These are phyloP conservation scores for Autographa gamma DNA, from an alignment of 2,888 invertebrate genomes.

Conservation along the genomic window DNA sequence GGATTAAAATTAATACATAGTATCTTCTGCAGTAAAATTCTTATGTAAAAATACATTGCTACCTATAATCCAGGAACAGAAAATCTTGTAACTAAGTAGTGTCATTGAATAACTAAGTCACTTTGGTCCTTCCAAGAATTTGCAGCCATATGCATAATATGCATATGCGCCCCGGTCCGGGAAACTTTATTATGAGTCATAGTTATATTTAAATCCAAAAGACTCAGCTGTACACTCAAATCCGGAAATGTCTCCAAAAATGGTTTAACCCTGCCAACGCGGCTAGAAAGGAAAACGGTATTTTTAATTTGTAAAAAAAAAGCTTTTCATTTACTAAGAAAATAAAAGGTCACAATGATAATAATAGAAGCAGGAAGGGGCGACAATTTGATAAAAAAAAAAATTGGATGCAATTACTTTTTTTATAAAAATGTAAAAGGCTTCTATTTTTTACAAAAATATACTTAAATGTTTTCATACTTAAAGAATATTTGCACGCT, in stretches of 20 bases:
- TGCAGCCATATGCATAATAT: not conserved
- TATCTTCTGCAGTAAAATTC: no score
- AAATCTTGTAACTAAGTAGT: not conserved
- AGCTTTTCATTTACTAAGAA: not conserved
- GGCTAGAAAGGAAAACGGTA: not conserved
- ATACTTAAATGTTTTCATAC: not conserved
- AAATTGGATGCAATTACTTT: constrained; percentile 3
- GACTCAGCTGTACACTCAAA: not conserved
- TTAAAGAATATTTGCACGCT: not conserved
- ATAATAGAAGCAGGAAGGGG: constrained; percentile 12
- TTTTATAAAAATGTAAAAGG: not conserved
- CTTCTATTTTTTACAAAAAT: constrained; percentile 5
- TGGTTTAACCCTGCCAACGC: not conserved
- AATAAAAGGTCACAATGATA: not conserved
- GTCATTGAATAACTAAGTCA: not conserved
- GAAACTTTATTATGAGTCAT: not conserved
- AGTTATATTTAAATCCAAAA: not conserved
- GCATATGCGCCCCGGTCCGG: not conserved
- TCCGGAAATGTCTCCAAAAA: not conserved
- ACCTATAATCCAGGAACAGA: not conserved
- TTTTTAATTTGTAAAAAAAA: constrained; percentile 4
- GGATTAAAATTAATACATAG: no score
- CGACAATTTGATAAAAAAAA: constrained; percentile 12
- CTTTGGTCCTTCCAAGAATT: not conserved
- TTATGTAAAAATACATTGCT: no score